phyloP scores from a whole-genome alignment of 2,888 invertebrate species.

The Drosophila acutilabella region DNA sequence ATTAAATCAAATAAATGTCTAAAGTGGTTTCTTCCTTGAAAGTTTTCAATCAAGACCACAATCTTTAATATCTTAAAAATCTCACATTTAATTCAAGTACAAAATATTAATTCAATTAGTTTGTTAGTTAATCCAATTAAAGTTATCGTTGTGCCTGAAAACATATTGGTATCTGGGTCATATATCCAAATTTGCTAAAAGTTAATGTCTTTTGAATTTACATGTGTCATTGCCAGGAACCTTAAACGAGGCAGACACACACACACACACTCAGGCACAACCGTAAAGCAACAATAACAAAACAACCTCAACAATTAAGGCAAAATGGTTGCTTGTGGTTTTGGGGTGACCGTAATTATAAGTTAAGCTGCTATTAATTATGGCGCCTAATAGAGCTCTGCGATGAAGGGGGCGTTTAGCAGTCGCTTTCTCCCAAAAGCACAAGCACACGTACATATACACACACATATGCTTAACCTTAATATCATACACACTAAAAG shows the following conservation, averaged over 20 bases:
- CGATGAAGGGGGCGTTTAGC: conserved; percentile 10
- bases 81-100: not conserved
- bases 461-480: conserved; percentile 53
- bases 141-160: no score
- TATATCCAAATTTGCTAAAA: conserved; percentile 3
- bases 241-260: conserved; percentile 2
- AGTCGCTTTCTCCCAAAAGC: conserved; percentile 9
- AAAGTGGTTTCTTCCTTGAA: no score
- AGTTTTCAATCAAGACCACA: no score
- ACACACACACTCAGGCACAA: conserved; percentile 1
- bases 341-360: conserved; percentile 80
- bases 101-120: not conserved
- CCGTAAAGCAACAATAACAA: conserved; percentile 34
- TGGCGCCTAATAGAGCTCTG: conserved; percentile 66
- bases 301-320: conserved; percentile 79
- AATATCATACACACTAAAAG: conserved; percentile 29
- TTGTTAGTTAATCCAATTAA: not conserved
- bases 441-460: not conserved
- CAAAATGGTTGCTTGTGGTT: conserved; percentile 74
- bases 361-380: conserved; percentile 82
- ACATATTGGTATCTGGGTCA: conserved; percentile 33
- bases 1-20: not conserved
- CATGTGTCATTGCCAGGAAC: conserved; percentile 25
- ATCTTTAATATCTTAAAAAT: no score
- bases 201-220: conserved; percentile 40